phyloP scores from a whole-genome alignment of 2,797 vertebrate species.

The Pelochelys cantorii region DNA sequence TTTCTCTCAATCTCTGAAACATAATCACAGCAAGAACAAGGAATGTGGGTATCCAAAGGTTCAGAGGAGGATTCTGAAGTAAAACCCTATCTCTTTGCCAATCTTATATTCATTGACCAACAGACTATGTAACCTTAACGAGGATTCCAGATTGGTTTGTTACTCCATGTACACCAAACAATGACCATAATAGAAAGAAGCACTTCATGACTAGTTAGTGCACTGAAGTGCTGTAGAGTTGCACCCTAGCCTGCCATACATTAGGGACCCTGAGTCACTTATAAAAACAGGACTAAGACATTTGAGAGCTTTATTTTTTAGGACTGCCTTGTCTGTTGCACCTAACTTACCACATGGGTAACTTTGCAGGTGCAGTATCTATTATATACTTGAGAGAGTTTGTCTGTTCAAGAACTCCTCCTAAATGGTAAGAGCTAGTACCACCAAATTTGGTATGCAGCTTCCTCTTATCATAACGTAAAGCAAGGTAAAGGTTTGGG shows the following conservation, averaged over 20 bases:
- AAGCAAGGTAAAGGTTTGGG: no score
- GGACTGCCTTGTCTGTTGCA: neutral
- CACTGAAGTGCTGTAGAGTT: no score
- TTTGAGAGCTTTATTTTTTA: neutral
- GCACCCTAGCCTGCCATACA: no score
- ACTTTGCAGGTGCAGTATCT: neutral
- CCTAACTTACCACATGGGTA: neutral
- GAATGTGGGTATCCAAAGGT: neutral
- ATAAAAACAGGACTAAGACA: neutral
- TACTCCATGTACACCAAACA: neutral
- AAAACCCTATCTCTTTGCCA: neutral
- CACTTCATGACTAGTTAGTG: no score
- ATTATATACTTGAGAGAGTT: no score
- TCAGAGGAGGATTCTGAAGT: neutral
- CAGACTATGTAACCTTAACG: neutral
- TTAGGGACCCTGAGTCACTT: no score
- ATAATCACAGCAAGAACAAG: neutral
- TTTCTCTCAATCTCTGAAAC: slow-evolving; percentile 90
- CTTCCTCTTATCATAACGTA: no score
- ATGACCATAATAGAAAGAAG: neutral
- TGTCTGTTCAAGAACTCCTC: no score
- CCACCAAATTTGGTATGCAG: no score
- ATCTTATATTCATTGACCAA: neutral
- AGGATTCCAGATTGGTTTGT: neutral
- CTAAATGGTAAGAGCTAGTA: no score